Evolutionary conservation across 2,888 invertebrate species (phyloP).

Genomic region (Caradrina kadenii): DNA sequence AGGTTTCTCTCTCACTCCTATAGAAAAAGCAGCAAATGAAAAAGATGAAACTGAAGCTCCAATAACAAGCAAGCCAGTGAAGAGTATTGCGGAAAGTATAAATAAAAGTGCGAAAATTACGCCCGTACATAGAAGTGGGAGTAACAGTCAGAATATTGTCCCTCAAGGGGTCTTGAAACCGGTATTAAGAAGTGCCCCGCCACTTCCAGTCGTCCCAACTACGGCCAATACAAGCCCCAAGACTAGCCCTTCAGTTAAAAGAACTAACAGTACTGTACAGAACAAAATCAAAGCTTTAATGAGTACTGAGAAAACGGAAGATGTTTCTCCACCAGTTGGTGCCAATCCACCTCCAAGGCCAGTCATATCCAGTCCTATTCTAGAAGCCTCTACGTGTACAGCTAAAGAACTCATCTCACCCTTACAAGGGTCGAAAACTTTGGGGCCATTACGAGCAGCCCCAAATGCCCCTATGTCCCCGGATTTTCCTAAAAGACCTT

Average conservation of each 20-base stretch:
- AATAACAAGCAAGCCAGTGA: conserved; percentile 55
- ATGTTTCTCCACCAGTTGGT: conserved; percentile 73
- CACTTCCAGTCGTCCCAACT: conserved; percentile 91
- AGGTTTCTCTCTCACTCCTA: conserved; percentile 94
- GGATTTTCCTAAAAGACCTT: conserved; percentile 86
- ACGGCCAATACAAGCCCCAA: conserved; percentile 79
- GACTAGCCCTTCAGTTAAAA: conserved; percentile 82
- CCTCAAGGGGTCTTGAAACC: conserved; percentile 82
- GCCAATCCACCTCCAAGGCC: conserved; percentile 93
- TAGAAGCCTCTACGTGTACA: conserved; percentile 95
- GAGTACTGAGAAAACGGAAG: conserved; percentile 83
- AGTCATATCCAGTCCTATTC: conserved; percentile 95
- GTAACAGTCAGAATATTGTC: conserved; percentile 80
- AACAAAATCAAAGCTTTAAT: conserved; percentile 86
- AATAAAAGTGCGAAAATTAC: conserved; percentile 90
- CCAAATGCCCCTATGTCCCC: conserved; percentile 87
- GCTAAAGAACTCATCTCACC: conserved; percentile 93
- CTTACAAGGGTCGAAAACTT: conserved; percentile 90
- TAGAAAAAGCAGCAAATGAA: conserved; percentile 81
- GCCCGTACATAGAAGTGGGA: conserved; percentile 85
- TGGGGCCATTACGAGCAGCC: conserved; percentile 91
- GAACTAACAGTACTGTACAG: conserved; percentile 84
- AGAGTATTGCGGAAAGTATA: conserved; percentile 60
- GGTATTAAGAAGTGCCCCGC: conserved; percentile 91
- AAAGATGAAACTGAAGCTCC: conserved; percentile 54